Base-by-base conservation (phyloP, 2,113 vertebrate species). In the Dolichotis patagonum region DNA sequence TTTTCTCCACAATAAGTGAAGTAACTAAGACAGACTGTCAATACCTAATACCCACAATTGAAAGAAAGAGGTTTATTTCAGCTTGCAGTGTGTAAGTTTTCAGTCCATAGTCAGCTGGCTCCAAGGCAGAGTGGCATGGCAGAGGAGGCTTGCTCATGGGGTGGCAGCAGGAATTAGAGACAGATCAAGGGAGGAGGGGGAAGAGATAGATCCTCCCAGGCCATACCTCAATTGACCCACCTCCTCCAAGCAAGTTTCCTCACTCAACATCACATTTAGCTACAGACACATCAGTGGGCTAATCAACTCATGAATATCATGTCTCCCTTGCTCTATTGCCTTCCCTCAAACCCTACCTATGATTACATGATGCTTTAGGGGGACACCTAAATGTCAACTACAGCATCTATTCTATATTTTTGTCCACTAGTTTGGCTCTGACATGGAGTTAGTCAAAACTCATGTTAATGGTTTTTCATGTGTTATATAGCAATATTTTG, bases 391-490 rank as follows among this genome's bases (percentile, higher is more conserved):
- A 46, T 75, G 11, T 46, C 46, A 46, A 28, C 41, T 11, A 46
- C 78, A 94, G 56, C 95, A 97, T 81, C 87, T 96, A 90, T 1
- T 97, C 83, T 97, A 84, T 94, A 91, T 98, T 98, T 97, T 88
- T 95, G 97, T 97, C 96, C 82, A 94, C 49, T 97, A 93, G 92
- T 95, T 98, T 96, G 97, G 77, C 96, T 97, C 88, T 98, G 98
- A 98, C 96, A 96, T 96, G 96, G 96, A 98, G 96, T 98, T 98
- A 97, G 96, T 98, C 95, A 98, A 98, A 98, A 98, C 88, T 81
- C 95, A 98, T 95, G 88, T 97, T 98, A 97, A 46, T 98, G 98
- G 96, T 98, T 98, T 97, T 98, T 97, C 97, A 96, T 97, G 96
- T 97, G 94, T 98, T 98, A 97, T 97, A 97, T 97, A 98, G 93